phyloP scores from a whole-genome alignment of 2,797 vertebrate species.

The Sylvilagus floridanus region DNA sequence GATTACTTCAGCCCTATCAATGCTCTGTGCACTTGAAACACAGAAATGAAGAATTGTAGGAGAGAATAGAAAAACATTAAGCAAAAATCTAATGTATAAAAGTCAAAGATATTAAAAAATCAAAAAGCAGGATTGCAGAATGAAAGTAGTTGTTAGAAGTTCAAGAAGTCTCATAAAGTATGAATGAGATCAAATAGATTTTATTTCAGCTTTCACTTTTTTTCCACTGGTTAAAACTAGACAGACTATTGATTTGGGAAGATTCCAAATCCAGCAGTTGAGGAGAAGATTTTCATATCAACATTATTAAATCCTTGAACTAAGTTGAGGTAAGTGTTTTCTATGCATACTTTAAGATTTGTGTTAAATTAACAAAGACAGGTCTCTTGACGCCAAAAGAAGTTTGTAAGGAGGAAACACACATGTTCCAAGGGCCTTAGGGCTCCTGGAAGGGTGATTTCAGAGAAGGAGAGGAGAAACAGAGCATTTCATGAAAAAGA shows the following conservation, averaged over 20 bases:
- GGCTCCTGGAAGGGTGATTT: constrained; percentile 72
- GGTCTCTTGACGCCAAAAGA: constrained; percentile 54
- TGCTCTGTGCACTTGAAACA: not conserved
- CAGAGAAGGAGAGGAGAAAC: constrained; percentile 56
- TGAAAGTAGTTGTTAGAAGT: not conserved
- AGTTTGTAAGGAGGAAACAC: constrained; percentile 64
- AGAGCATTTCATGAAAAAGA: constrained; percentile 53
- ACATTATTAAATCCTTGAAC: constrained; percentile 53
- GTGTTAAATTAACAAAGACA: constrained; percentile 74
- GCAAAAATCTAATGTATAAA: not conserved
- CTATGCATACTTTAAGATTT: constrained; percentile 63
- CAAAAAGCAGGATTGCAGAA: not conserved
- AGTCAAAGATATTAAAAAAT: not conserved
- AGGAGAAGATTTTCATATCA: constrained; percentile 35
- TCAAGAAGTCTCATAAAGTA: not conserved
- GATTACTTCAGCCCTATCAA: not conserved
- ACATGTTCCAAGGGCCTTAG: constrained; percentile 61
- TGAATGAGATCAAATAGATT: not conserved
- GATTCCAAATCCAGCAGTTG: constrained; percentile 35
- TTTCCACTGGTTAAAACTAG: not conserved
- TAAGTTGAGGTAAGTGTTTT: constrained; percentile 41
- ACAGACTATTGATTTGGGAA: not conserved
- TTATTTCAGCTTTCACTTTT: not conserved
- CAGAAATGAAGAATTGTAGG: not conserved
- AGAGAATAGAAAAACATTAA: not conserved